These are phyloP conservation scores for Brachyopa scutellaris DNA, from an alignment of 2,888 invertebrate genomes.

Conservation along the genomic window DNA sequence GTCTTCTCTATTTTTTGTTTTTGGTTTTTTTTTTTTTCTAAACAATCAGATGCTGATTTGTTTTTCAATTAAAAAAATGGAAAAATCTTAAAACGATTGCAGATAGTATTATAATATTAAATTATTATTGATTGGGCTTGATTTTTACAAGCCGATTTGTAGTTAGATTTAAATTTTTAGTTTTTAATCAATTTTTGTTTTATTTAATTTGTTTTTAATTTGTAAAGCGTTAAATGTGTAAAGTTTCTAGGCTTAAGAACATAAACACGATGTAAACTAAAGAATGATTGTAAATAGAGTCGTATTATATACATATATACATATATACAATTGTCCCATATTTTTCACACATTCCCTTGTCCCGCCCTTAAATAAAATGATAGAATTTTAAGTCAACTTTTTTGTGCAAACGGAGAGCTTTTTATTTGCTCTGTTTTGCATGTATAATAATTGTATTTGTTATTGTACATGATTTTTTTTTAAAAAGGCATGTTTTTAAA, in stretches of 20 bases:
- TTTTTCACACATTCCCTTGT: slow-evolving; percentile 41
- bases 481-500: slow-evolving; percentile 31
- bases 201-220: slow-evolving; percentile 39
- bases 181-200: slow-evolving; percentile 16
- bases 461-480: slow-evolving; percentile 44
- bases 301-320: slow-evolving; percentile 8
- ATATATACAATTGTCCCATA: slow-evolving; percentile 52
- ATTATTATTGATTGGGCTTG: slow-evolving; percentile 67
- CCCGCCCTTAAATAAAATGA: slow-evolving; percentile 2
- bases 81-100: slow-evolving; percentile 42
- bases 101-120: slow-evolving; percentile 67
- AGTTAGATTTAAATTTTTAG: slow-evolving; percentile 30
- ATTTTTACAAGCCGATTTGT: slow-evolving; percentile 69
- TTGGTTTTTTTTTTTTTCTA: slow-evolving; percentile 7
- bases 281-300: slow-evolving; percentile 63
- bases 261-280: slow-evolving; percentile 41
- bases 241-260: slow-evolving; percentile 38
- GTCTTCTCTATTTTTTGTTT: slow-evolving; percentile 12
- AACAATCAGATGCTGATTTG: slow-evolving; percentile 28
- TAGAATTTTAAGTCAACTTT: neutral
- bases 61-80: neutral
- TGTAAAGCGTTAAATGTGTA: slow-evolving; percentile 33
- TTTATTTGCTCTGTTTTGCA: slow-evolving; percentile 5
- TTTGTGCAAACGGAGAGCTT: slow-evolving; percentile 8
- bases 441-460: slow-evolving; percentile 5